Percentiles rank a stretch among this genome's conserved stretches.
These are phyloP conservation scores for Lepetodrilus schrolli DNA, from an alignment of 2,888 invertebrate genomes.

Conservation along the genomic window DNA sequence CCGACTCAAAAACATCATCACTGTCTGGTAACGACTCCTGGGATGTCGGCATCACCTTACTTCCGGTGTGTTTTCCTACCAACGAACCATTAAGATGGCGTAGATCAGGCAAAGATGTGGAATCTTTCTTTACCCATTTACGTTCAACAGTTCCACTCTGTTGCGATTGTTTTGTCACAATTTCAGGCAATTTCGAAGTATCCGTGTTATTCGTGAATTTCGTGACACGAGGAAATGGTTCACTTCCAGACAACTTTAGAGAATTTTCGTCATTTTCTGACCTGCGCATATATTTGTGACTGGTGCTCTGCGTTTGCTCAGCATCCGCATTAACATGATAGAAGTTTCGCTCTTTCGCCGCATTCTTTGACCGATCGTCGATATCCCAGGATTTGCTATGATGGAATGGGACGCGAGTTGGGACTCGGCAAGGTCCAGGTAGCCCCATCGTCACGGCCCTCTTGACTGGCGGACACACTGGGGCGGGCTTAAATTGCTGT, in stretches of 20 bases:
- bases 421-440: background rate
- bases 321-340: background rate
- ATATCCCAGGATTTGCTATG: constrained; percentile 31
- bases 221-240: background rate
- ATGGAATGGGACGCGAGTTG: constrained; percentile 18
- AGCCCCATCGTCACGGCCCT: background rate
- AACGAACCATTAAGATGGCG: constrained; percentile 50
- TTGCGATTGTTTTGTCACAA: background rate
- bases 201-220: background rate
- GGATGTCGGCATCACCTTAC: background rate
- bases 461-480: constrained; percentile 42
- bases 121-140: constrained; percentile 40
- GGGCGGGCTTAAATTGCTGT: constrained; percentile 35
- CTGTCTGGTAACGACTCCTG: background rate
- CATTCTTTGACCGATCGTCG: background rate
- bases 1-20: background rate
- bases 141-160: background rate
- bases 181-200: background rate
- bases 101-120: constrained; percentile 60
- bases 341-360: background rate
- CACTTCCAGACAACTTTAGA: too few species aligned
- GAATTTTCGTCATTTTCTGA: constrained; percentile 26
- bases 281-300: too few species aligned
- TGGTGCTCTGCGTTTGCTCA: background rate
- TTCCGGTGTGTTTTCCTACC: constrained; percentile 33